These are phyloP conservation scores for Chloebia gouldiae DNA, from an alignment of 2,113 vertebrate species.

Conservation along the genomic window DNA sequence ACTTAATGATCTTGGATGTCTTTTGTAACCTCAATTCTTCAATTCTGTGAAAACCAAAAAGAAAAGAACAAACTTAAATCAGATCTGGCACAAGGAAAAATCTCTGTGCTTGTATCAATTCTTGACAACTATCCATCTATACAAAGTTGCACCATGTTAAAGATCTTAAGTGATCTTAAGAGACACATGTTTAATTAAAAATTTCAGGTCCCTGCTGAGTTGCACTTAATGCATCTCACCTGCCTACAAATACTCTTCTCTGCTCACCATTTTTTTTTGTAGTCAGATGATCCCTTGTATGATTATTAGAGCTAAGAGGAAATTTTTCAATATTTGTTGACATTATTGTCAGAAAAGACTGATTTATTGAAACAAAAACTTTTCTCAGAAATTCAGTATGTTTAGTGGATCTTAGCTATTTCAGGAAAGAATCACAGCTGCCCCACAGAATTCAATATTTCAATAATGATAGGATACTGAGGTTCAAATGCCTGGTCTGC, in stretches of 20 bases:
- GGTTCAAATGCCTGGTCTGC: not conserved
- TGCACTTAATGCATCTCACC: not conserved
- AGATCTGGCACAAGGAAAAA: not conserved
- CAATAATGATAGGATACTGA: not conserved
- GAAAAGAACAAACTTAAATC: not conserved
- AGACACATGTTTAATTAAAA: not conserved
- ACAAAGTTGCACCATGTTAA: not conserved
- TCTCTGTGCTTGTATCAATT: rapidly evolving
- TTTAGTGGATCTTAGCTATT: not conserved
- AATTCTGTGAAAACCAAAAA: not conserved
- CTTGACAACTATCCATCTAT: not conserved
- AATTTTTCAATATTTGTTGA: conserved; percentile 8
- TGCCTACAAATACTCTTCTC: not conserved
- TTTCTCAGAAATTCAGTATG: not conserved
- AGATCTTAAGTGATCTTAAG: not conserved
- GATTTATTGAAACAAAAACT: not conserved
- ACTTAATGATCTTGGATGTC: not conserved
- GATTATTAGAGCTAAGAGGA: not conserved
- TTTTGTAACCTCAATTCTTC: not conserved
- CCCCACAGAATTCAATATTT: not conserved
- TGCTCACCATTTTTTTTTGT: not conserved
- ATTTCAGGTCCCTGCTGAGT: not conserved
- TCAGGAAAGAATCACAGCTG: not conserved
- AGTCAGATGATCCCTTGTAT: not conserved
- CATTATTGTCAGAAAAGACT: not conserved